A percentile compares a stretch with the other conserved stretches of the same genome.
Conservation (phyloP, 2,888 invertebrate genomes). For the Drosophila nr. fundita region DNA sequence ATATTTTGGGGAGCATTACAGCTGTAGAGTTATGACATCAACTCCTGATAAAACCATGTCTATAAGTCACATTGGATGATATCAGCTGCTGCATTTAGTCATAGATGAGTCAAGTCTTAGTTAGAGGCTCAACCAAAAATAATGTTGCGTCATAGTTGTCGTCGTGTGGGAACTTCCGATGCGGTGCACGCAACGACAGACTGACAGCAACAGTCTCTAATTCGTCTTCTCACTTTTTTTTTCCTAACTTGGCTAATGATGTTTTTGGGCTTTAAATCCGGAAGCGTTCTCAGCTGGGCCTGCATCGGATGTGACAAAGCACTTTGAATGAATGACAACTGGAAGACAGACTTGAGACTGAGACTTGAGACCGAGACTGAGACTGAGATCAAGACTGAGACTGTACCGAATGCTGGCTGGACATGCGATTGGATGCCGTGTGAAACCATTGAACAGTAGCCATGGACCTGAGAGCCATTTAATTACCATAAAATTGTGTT, state of each 20-base stretch:
- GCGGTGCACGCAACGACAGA: constrained; percentile 27
- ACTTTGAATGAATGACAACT: constrained; percentile 17
- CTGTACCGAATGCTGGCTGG: constrained; percentile 27
- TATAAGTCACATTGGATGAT: neutral
- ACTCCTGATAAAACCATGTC: neutral
- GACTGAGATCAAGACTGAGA: neutral
- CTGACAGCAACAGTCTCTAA: constrained; percentile 46
- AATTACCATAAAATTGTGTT: constrained; percentile 69
- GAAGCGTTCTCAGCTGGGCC: constrained; percentile 43
- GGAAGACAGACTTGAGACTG: neutral
- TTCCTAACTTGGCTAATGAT: constrained; percentile 61
- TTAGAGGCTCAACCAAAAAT: constrained; percentile 47
- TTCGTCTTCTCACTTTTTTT: constrained; percentile 27
- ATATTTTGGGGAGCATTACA: no score
- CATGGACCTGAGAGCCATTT: constrained; percentile 52
- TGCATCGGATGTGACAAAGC: constrained; percentile 67
- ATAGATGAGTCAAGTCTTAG: neutral
- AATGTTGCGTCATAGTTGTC: constrained; percentile 74
- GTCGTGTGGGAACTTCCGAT: constrained; percentile 75
- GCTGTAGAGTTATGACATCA: neutral
- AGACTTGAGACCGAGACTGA: neutral
- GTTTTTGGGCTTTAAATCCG: constrained; percentile 73
- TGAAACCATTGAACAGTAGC: constrained; percentile 39
- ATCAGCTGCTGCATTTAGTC: neutral
- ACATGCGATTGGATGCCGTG: constrained; percentile 50